phyloP scores from a whole-genome alignment of 2,888 invertebrate species.

The Desoria tigrina region DNA sequence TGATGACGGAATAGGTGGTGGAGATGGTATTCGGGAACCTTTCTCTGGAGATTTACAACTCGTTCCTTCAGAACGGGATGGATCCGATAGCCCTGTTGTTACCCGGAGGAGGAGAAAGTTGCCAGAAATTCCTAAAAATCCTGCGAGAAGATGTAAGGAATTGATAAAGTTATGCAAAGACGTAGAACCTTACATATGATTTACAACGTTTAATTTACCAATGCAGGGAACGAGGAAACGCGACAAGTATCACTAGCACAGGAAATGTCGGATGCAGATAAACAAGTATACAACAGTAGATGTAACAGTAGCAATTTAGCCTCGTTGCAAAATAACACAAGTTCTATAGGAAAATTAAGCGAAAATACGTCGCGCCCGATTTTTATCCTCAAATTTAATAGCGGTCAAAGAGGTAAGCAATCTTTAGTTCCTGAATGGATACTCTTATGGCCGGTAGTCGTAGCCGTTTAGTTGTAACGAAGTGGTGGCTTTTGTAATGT shows the following conservation, averaged over 20 bases:
- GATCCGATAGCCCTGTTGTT: slow-evolving; percentile 48
- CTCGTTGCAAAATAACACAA: neutral
- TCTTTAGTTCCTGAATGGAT: no score
- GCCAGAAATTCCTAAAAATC: slow-evolving; percentile 83
- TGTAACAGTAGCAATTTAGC: slow-evolving; percentile 11
- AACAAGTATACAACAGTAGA: slow-evolving; percentile 17
- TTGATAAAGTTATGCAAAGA: no score
- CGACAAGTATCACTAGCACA: slow-evolving; percentile 51
- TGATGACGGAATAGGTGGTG: slow-evolving; percentile 19
- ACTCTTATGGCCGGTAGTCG: neutral
- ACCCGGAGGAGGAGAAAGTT: slow-evolving; percentile 78
- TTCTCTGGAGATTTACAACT: slow-evolving; percentile 53
- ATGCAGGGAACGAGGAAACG: slow-evolving; percentile 52
- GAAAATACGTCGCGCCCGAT: slow-evolving; percentile 40
- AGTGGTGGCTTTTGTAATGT: slow-evolving; percentile 6
- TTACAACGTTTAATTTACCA: no score
- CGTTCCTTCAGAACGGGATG: slow-evolving; percentile 44
- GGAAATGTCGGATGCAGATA: slow-evolving; percentile 52
- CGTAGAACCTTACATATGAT: no score
- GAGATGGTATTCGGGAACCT: slow-evolving; percentile 46
- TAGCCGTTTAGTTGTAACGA: neutral
- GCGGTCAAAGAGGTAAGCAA: slow-evolving; percentile 46
- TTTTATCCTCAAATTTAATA: slow-evolving; percentile 51
- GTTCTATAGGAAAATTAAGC: neutral
- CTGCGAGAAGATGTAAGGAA: slow-evolving; percentile 51